Conservation (phyloP, 2,888 invertebrate genomes). For the Apodemia hepburni region DNA sequence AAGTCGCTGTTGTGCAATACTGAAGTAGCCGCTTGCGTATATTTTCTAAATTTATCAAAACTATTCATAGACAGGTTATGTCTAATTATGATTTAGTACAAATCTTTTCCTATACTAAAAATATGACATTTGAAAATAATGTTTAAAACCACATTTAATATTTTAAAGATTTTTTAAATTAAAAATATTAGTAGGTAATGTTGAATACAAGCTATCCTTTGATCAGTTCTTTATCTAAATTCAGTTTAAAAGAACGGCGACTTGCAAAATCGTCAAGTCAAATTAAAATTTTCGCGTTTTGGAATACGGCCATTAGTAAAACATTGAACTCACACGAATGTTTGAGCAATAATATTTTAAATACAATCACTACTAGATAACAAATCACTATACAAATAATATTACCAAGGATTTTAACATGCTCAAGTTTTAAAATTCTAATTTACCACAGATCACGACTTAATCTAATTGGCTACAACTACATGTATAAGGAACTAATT, state of each 20-base stretch:
- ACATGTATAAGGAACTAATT: slow-evolving; percentile 41
- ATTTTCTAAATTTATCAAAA: not conserved
- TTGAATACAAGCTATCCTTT: too few species aligned
- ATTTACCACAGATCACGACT: slow-evolving; percentile 20
- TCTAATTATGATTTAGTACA: not conserved
- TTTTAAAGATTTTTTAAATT: too few species aligned
- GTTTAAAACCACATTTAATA: not conserved
- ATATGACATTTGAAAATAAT: not conserved
- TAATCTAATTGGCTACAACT: slow-evolving; percentile 48
- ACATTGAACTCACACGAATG: slow-evolving; percentile 41
- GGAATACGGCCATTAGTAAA: not conserved
- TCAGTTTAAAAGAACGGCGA: too few species aligned
- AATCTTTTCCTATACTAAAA: not conserved
- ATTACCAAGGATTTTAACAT: slow-evolving; percentile 18
- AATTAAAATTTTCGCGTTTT: not conserved
- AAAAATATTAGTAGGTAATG: too few species aligned
- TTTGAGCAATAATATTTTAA: slow-evolving; percentile 64
- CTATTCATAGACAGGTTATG: not conserved
- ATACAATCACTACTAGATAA: slow-evolving; percentile 20
- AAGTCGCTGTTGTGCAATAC: not conserved
- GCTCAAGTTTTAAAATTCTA: slow-evolving; percentile 26
- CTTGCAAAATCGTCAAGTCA: not conserved
- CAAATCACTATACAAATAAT: slow-evolving; percentile 19
- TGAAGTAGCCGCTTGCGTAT: not conserved
- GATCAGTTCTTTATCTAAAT: too few species aligned